A percentile compares a stretch with the other conserved stretches of the same genome.
phyloP scores from a whole-genome alignment of 2,113 vertebrate species.

The Glareola pratincola region DNA sequence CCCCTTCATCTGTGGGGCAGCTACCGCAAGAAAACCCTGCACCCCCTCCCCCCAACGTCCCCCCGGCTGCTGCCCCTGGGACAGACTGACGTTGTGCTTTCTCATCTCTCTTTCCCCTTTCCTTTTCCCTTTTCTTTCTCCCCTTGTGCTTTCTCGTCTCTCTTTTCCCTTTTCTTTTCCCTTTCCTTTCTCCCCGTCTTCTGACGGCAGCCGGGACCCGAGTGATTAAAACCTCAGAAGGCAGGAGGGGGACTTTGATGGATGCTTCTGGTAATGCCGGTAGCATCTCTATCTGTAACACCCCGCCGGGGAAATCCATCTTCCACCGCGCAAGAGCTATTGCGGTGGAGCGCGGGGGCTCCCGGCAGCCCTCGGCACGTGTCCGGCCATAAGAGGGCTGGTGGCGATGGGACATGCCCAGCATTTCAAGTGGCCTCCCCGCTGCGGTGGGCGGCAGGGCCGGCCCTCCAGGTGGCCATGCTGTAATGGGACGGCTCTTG shows the following conservation, averaged over 20 bases:
- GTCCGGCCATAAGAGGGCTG: not conserved
- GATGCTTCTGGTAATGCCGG: not conserved
- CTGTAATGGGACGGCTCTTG: not conserved
- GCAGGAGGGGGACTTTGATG: not conserved
- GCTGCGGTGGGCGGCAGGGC: not conserved
- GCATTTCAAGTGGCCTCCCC: not conserved
- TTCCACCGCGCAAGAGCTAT: not conserved
- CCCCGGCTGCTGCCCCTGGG: not conserved
- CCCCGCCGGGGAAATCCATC: not conserved
- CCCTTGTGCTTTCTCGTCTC: not conserved
- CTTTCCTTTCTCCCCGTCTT: not conserved
- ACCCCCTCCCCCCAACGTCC: fast-evolving
- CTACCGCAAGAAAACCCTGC: not conserved
- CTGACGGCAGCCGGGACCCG: fast-evolving
- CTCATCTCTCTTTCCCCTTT: not conserved
- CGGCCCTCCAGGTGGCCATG: not conserved
- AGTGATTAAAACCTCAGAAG: not conserved
- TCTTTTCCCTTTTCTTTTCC: not conserved
- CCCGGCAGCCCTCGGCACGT: not conserved
- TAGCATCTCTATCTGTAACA: not conserved
- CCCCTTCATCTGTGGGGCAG: not conserved
- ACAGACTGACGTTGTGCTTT: not conserved
- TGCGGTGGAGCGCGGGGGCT: not conserved
- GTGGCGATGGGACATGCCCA: not conserved
- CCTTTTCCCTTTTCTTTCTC: not conserved